These are phyloP conservation scores for Macroglossus sobrinus DNA, from an alignment of 2,113 vertebrate species.

Conservation along the genomic window DNA sequence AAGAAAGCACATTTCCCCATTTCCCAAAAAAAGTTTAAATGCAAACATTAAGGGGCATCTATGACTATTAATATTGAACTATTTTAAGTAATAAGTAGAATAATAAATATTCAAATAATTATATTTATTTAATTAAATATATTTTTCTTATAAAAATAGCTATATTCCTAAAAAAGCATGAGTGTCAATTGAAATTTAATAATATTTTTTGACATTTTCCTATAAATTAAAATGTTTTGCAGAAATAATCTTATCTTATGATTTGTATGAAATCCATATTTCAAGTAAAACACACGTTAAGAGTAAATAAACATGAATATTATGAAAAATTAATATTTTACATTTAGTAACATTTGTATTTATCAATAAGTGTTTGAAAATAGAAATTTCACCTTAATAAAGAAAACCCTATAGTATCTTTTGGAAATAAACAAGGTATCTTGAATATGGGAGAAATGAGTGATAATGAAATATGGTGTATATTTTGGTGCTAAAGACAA, in stretches of 20 bases:
- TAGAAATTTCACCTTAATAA: neutral
- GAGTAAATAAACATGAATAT: neutral
- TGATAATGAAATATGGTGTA: neutral
- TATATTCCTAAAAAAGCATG: neutral
- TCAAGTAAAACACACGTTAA: neutral
- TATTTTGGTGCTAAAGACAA: neutral
- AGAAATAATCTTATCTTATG: neutral
- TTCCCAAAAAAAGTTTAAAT: neutral
- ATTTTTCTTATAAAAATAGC: neutral
- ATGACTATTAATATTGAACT: neutral
- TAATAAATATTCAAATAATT: neutral
- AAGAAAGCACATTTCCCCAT: neutral
- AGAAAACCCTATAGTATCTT: neutral
- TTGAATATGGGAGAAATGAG: neutral
- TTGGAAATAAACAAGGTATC: neutral
- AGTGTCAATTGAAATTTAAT: neutral
- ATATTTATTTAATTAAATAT: neutral
- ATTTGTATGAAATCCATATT: neutral
- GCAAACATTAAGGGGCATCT: neutral
- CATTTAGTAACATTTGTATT: neutral
- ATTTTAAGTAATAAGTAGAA: neutral
- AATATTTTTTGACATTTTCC: constrained; percentile 22
- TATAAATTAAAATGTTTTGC: neutral
- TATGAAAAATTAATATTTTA: neutral
- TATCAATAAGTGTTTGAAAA: neutral